phyloP scores from a whole-genome alignment of 2,797 vertebrate species.

The Amblyraja radiata region DNA sequence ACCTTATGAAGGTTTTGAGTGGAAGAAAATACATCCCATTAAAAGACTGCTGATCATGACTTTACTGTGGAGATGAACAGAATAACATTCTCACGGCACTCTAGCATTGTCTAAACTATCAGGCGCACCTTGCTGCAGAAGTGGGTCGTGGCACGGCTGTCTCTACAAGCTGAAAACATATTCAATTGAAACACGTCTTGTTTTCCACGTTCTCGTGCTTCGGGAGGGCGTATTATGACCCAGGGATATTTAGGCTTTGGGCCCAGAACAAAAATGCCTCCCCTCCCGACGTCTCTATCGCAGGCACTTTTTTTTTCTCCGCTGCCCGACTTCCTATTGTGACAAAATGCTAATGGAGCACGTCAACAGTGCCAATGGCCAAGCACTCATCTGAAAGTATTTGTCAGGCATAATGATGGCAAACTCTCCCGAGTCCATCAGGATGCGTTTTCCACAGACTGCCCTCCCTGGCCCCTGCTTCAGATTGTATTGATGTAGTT shows the following conservation, averaged over 20 bases:
- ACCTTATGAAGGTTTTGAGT: neutral
- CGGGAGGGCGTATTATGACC: neutral
- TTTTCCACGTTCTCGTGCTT: constrained; percentile 25
- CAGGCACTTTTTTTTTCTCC: constrained; percentile 40
- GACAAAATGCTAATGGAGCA: constrained; percentile 39
- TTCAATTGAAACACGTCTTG: neutral
- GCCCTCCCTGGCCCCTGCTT: constrained; percentile 49
- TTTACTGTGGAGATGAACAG: neutral
- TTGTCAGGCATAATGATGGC: constrained; percentile 40
- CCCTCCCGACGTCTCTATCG: constrained; percentile 20
- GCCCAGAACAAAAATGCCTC: constrained; percentile 9
- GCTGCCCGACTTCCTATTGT: constrained; percentile 43
- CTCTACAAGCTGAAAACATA: neutral
- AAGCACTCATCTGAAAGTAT: constrained; percentile 41
- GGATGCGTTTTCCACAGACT: constrained; percentile 37
- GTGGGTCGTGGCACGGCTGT: neutral
- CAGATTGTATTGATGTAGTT: constrained; percentile 62
- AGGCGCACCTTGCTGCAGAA: neutral
- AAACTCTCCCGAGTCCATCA: constrained; percentile 34
- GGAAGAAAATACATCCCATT: neutral
- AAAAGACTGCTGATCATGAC: neutral
- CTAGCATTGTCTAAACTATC: neutral
- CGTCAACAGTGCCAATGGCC: constrained; percentile 34
- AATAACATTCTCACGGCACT: neutral
- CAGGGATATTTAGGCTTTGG: constrained; percentile 27